Evolutionary conservation across 2,888 invertebrate species (phyloP).

Genomic region (Monoplex corrugatus): DNA sequence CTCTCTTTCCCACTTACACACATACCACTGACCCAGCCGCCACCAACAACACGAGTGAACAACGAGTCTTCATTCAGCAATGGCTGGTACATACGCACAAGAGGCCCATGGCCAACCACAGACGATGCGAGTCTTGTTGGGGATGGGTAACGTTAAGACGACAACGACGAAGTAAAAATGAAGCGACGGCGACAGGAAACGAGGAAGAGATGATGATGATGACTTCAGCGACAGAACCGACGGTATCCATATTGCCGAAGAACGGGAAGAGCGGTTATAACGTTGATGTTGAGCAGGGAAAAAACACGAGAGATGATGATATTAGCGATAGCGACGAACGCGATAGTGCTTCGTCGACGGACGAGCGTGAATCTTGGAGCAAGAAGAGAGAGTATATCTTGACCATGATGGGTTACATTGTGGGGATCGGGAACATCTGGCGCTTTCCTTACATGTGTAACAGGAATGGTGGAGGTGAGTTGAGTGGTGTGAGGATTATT

Average conservation of each 20-base stretch:
- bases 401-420: constrained; percentile 21
- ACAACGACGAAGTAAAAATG: neutral
- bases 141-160: neutral
- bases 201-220: neutral
- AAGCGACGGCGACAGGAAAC: neutral
- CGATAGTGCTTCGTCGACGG: too few species aligned
- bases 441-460: constrained; percentile 31
- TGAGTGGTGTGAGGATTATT: too few species aligned
- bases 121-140: neutral
- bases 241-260: neutral
- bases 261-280: neutral
- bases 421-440: constrained; percentile 43
- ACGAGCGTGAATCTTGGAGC: neutral
- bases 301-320: neutral
- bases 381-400: constrained; percentile 29
- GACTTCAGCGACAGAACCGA: neutral
- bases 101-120: neutral
- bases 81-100: neutral
- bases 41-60: too few species aligned
- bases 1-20: too few species aligned
- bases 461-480: constrained; percentile 39
- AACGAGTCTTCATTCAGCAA: neutral
- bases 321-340: neutral
- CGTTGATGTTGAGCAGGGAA: neutral
- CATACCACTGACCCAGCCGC: too few species aligned